Evolutionary conservation across 2,113 vertebrate species (phyloP).

Genomic region (Gymnobelideus leadbeateri): DNA sequence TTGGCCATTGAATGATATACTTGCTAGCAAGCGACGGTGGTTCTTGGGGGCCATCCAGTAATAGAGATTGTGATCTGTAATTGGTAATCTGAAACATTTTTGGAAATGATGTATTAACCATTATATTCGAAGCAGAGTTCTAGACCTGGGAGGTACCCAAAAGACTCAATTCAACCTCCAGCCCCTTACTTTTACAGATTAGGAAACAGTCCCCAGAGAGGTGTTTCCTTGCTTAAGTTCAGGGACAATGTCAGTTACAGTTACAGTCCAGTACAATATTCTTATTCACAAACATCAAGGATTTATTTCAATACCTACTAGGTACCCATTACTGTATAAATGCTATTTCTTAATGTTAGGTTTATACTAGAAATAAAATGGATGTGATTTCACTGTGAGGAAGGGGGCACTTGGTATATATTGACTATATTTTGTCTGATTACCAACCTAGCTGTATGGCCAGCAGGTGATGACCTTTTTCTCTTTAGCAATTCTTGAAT

Average conservation of each 20-base stretch:
- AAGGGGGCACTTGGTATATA: background rate
- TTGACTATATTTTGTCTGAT: background rate
- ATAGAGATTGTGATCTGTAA: background rate
- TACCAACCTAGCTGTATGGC: background rate
- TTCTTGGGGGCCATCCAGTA: background rate
- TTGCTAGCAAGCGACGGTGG: background rate
- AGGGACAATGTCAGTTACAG: background rate
- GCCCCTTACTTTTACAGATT: background rate
- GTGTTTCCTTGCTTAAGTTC: background rate
- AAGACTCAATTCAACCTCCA: background rate
- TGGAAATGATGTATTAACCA: background rate
- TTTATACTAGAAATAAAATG: background rate
- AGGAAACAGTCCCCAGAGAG: background rate
- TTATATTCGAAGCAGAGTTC: background rate
- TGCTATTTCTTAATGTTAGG: background rate
- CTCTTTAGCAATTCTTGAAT: background rate
- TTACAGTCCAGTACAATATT: background rate
- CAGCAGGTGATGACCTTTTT: background rate
- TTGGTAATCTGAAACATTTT: background rate
- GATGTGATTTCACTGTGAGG: constrained; percentile 14
- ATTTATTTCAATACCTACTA: background rate
- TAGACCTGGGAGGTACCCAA: background rate
- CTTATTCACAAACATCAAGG: background rate
- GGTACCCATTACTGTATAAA: background rate
- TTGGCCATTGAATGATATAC: background rate